Evolutionary conservation across 2,113 vertebrate genomes (phyloP).

Genomic region (Phoenicopterus ruber): DNA sequence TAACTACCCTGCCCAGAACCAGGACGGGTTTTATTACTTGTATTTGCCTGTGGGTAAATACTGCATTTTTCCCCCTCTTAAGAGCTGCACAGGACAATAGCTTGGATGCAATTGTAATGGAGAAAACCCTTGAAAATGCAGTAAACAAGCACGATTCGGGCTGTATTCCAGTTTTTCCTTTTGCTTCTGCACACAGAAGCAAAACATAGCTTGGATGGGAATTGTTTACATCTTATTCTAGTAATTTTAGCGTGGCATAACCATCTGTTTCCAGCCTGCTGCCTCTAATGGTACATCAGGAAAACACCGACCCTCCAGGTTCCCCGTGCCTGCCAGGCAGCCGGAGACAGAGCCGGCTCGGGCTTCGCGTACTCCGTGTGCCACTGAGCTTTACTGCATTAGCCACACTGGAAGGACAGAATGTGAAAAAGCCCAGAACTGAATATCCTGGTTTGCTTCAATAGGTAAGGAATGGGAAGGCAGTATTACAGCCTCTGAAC

Average conservation of each 20-base stretch:
- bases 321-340: not conserved
- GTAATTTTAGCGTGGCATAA: not conserved
- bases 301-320: not conserved
- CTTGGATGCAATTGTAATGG: rapidly evolving
- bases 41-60: not conserved
- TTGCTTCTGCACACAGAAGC: not conserved
- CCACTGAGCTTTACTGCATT: not conserved
- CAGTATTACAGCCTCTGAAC: not conserved
- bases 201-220: not conserved
- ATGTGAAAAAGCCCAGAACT: not conserved
- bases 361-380: not conserved
- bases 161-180: not conserved
- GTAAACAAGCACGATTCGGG: not conserved
- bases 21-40: not conserved
- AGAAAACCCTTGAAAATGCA: not conserved
- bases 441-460: not conserved
- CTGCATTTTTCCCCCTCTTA: not conserved
- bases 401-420: not conserved
- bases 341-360: rapidly evolving
- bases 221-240: not conserved
- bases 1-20: not conserved
- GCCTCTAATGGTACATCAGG: not conserved
- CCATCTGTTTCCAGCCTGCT: conserved; percentile 5
- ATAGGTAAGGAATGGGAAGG: not conserved
- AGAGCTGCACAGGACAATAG: not conserved